These are phyloP conservation scores for Trichogramma pretiosum DNA, from an alignment of 1,140 invertebrate species.

Conservation along the genomic window DNA sequence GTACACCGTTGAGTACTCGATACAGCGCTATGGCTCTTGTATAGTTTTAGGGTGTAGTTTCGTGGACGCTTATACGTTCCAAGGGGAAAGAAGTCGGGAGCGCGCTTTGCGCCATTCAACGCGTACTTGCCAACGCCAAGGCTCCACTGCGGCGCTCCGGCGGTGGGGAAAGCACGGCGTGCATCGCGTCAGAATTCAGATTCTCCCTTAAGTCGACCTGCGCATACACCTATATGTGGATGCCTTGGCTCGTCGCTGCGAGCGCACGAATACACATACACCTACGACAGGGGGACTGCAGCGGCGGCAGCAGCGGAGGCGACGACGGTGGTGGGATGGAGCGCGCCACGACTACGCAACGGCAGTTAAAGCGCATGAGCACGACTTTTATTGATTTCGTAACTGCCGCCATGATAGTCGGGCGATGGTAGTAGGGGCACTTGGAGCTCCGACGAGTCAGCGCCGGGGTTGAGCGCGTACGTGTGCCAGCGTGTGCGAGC, in stretches of 20 bases:
- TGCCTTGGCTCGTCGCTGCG: background rate
- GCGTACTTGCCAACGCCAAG: too few relatives aligned
- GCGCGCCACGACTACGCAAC: constrained; percentile 26
- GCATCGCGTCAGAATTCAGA: too few relatives aligned
- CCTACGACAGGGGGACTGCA: too few relatives aligned
- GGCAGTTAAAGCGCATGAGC: constrained; percentile 47
- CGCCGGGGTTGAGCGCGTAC: constrained; percentile 4
- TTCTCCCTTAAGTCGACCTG: too few relatives aligned
- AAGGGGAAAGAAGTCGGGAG: too few relatives aligned
- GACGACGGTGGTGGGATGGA: constrained; percentile 18
- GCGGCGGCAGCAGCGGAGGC: constrained; percentile 21
- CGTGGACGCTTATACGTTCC: too few relatives aligned
- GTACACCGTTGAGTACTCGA: too few relatives aligned
- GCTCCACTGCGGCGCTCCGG: too few relatives aligned
- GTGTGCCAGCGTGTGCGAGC: constrained; percentile 9
- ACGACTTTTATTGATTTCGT: constrained; percentile 49
- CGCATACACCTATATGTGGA: background rate
- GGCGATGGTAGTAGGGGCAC: constrained; percentile 28
- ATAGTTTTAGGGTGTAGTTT: too few relatives aligned
- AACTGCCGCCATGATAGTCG: constrained; percentile 47
- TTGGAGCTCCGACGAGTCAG: constrained; percentile 20
- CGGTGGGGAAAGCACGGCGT: too few relatives aligned
- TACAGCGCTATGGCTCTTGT: too few relatives aligned
- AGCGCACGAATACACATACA: background rate
- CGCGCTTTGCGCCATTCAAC: too few relatives aligned